Evolutionary conservation across 2,113 vertebrate genomes (phyloP), one percentile per base, ranked within the genome.

Genomic region (Poeciliopsis occidentalis): DNA sequence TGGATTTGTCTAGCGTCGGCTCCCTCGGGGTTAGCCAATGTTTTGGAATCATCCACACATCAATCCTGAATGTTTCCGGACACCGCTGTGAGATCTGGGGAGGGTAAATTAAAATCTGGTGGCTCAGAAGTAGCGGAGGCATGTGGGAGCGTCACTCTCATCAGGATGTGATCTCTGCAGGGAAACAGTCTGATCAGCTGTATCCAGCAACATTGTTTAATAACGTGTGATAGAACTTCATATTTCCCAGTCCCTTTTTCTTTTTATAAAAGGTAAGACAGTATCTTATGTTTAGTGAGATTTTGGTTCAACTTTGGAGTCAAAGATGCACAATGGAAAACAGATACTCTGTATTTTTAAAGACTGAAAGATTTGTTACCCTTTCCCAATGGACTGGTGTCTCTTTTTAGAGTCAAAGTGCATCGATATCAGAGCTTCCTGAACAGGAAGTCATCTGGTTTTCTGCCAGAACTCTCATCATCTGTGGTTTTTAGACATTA

Each of bases 401-500:
- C 82, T 87, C 84, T 91, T 93, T 90, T 92, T 81, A 88, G 88
- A 77, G 83, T 86, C 78, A 47, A 68, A 82, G 51, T 81, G 87
- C 88, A 90, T 92, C 92, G 89, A 92, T 83, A 89, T 93, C 67
- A 77, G 51, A 76, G 83, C 86, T 89, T 89, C 89, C 84, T 67
- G 83, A 82, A 90, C 90, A 94, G 93, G 91, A 94, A 92, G 89
- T 90, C 30, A 61, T 80, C 73, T 87, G 88, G 89, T 79, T 27
- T 1, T 24, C 57, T 65, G 89, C 91, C 90, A 91, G 51, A 13
- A 41, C 74, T 32, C 73, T 12, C 60, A 34, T 75, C 47, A 32
- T 67, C 67, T 54, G 69, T 71, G 78, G 76, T 61, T 65, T 71
- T 74, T 30, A 62, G 67, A 39, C 66, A 24, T n/a, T 69, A 71